phyloP scores from a whole-genome alignment of 1,140 invertebrate species.

The Heliconius melpomene region DNA sequence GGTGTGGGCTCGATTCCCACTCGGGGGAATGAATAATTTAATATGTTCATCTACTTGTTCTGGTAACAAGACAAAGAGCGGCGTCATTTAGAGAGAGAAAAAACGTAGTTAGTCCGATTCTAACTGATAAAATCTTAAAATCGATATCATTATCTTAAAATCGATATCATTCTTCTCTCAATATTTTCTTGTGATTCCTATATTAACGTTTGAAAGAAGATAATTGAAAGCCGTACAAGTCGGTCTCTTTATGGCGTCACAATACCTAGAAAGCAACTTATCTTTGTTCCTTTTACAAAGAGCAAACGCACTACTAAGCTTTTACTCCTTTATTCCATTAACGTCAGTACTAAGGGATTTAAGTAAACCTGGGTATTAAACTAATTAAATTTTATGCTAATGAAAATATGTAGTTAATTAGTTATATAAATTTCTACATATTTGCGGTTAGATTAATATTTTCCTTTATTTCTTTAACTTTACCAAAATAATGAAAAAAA shows the following conservation, averaged over 20 bases:
- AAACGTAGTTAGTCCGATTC: too few species aligned
- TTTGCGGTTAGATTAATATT: background rate
- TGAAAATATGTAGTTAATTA: background rate
- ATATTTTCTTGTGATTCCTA: background rate
- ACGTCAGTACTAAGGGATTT: constrained; percentile 41
- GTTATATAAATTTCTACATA: background rate
- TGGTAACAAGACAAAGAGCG: too few species aligned
- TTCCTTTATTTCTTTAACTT: background rate
- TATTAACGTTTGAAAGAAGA: background rate
- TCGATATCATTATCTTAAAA: too few species aligned
- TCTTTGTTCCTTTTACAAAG: constrained; percentile 38
- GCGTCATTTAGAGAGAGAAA: too few species aligned
- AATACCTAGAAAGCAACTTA: constrained; percentile 40
- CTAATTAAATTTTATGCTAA: constrained; percentile 47
- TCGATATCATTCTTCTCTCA: too few species aligned
- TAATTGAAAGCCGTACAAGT: constrained; percentile 36
- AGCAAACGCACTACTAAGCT: constrained; percentile 59
- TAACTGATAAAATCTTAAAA: too few species aligned
- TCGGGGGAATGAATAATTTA: too few species aligned
- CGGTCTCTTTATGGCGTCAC: constrained; percentile 21
- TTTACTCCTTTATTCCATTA: constrained; percentile 66
- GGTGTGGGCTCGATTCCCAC: too few species aligned
- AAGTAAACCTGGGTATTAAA: constrained; percentile 44
- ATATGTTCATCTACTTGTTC: background rate
- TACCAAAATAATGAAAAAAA: background rate